phyloP scores from a whole-genome alignment of 2,888 invertebrate species.

The Hirtodrosophila confusa region DNA sequence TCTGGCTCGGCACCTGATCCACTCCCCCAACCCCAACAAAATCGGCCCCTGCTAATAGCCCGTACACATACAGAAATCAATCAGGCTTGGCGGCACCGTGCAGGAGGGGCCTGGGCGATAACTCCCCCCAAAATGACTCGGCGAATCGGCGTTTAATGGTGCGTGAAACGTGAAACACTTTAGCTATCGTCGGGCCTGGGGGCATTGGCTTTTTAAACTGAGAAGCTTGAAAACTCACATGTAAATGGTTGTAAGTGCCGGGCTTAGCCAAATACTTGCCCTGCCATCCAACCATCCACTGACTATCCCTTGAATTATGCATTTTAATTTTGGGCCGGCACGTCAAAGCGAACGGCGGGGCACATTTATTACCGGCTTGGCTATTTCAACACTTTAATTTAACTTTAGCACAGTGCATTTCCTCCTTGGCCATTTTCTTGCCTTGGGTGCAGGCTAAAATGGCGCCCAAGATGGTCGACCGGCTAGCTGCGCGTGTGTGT shows the following conservation, averaged over 20 bases:
- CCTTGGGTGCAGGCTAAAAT: conserved; percentile 39
- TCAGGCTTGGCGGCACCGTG: conserved; percentile 77
- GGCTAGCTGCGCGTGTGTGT: conserved; percentile 27
- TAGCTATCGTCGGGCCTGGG: conserved; percentile 54
- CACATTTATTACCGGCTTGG: conserved; percentile 69
- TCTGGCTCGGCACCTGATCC: conserved; percentile 33
- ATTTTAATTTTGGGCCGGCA: conserved; percentile 68
- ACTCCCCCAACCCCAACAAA: conserved; percentile 5
- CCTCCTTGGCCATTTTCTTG: conserved; percentile 59
- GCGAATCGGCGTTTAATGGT: conserved; percentile 74
- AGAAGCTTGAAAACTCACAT: conserved; percentile 55
- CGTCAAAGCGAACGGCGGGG: conserved; percentile 62
- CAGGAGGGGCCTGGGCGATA: conserved; percentile 33
- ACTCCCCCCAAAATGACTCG: conserved; percentile 64
- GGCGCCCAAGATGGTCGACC: conserved; percentile 54
- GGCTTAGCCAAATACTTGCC: conserved; percentile 23
- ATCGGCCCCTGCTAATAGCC: conserved; percentile 6
- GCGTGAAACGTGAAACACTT: conserved; percentile 78
- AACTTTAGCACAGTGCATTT: conserved; percentile 68
- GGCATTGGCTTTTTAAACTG: conserved; percentile 40
- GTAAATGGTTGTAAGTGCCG: conserved; percentile 62
- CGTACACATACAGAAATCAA: conserved; percentile 69
- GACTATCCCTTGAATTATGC: conserved; percentile 68
- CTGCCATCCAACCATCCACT: conserved; percentile 4
- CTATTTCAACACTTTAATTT: conserved; percentile 73